Conservation (phyloP, 37 sponge, comb jelly and placozoan genomes). For the Aplysina aerophoba region DNA sequence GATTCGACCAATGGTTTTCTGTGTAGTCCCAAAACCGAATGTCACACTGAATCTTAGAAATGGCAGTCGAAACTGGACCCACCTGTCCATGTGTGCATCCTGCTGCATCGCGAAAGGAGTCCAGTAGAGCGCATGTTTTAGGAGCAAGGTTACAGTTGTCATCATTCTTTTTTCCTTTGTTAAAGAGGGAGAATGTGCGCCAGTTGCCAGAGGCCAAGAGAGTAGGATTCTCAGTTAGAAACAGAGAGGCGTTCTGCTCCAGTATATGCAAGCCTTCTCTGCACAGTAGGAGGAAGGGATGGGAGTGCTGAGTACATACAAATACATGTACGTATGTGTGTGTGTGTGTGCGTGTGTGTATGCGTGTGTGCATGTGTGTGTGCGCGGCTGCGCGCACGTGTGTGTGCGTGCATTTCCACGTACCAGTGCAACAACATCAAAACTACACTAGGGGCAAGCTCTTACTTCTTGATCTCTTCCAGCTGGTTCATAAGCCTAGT, state of each 20-base stretch:
- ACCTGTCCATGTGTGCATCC: constrained; percentile 62
- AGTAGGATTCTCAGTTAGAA: constrained; percentile 6
- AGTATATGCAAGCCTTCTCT: constrained; percentile 15
- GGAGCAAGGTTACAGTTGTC: constrained; percentile 55
- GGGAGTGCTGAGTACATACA: no score
- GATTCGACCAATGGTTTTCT: no score
- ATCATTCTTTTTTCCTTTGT: constrained; percentile 53
- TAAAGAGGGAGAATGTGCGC: constrained; percentile 45
- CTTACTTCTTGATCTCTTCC: neutral
- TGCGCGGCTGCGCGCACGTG: neutral
- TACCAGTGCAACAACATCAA: no score
- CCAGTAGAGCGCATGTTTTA: constrained; percentile 66
- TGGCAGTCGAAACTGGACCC: neutral
- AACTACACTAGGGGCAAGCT: no score
- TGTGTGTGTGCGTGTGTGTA: no score
- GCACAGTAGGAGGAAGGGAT: neutral
- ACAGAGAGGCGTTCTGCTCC: constrained; percentile 18
- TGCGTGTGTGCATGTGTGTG: neutral
- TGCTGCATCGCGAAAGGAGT: constrained; percentile 61
- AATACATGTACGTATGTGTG: no score
- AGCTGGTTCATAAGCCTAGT: neutral
- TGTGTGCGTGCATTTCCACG: neutral
- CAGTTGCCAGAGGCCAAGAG: constrained; percentile 8
- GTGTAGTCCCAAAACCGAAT: no score
- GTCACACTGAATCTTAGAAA: no score